Base-by-base conservation (phyloP, 2,888 invertebrate species). In the Drosophila meridionalis region DNA sequence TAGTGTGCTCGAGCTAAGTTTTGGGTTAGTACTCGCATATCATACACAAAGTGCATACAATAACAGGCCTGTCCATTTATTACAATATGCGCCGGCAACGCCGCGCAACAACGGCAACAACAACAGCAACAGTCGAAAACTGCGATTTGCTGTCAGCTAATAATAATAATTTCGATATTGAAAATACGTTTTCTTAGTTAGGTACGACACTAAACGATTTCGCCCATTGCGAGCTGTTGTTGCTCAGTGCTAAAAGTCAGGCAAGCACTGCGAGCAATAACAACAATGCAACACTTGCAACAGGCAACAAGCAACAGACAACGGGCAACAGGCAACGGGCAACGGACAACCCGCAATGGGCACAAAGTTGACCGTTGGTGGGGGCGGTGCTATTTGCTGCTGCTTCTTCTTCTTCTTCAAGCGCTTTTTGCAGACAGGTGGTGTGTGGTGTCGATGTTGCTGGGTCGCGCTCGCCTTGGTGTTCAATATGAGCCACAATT, bases 161-260 rank as follows among this genome's bases (percentile, higher is more conserved):
- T 91, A 90, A 91, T 91, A 91, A 91, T 91, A 91, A 90, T 91
- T 91, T 90, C 84, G 91, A 91, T 91, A 91, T 91, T 91, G 91
- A 91, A 91, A 91, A 91, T 91, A 91, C 90, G 91, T 91, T 91
- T 91, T 91, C 89, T 91, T 91, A 91, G 89, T 91, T 91, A 91
- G 90, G 87, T 90, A 90, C 83, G 87, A 91, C 91, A 88, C 91
- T 91, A 91, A 91, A 91, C 91, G 91, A 90, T 90, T 82, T 87
- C 84, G 87, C 83, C 88, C 87, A 83, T 87, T 81, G 76, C 71
- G 62, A 70, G 73, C 45, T 68, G 77, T 59, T 70, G 80, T 62
- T 63, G 65, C 68, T 64, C 78, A 82, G 89, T 89, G 86, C 86
- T 87, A 89, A 86, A 86, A 86, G 85, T 86, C 85, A 89, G 85